A percentile compares a stretch with the other conserved stretches of the same genome.
These are phyloP conservation scores for Mormyrops attenuatus DNA, from an alignment of 2,797 vertebrate species.

Conservation along the genomic window DNA sequence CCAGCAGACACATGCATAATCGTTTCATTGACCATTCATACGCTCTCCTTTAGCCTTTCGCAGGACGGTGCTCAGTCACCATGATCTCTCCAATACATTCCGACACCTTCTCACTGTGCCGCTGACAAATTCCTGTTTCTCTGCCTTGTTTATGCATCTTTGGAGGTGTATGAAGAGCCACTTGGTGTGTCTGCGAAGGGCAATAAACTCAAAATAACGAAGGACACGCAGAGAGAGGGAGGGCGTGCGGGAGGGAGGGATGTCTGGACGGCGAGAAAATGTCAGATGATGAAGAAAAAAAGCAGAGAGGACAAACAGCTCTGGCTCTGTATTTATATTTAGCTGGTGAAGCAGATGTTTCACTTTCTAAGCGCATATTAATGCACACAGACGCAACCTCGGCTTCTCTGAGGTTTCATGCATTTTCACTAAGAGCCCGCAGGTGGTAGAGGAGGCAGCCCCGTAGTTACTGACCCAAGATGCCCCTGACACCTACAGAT, in stretches of 20 bases:
- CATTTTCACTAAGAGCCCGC: slow-evolving; percentile 1
- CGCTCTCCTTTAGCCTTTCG: background rate
- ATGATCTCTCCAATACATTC: background rate
- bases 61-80: background rate
- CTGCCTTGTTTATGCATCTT: background rate
- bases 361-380: background rate
- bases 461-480: slow-evolving; percentile 8
- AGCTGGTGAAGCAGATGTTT: background rate
- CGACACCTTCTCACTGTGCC: background rate
- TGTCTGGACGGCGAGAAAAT: background rate
- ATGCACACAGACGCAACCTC: background rate
- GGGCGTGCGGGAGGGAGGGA: background rate
- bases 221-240: background rate
- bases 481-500: background rate
- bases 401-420: background rate
- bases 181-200: background rate
- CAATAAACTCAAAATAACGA: background rate
- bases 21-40: background rate
- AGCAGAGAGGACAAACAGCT: background rate
- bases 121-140: background rate
- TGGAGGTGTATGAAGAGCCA: background rate
- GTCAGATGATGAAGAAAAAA: background rate
- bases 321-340: background rate
- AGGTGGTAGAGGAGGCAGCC: background rate
- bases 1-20: background rate